A percentile compares a stretch with the other conserved stretches of the same genome.
Conservation (phyloP, 2,888 invertebrate genomes). For the Pollenia amentaria region DNA sequence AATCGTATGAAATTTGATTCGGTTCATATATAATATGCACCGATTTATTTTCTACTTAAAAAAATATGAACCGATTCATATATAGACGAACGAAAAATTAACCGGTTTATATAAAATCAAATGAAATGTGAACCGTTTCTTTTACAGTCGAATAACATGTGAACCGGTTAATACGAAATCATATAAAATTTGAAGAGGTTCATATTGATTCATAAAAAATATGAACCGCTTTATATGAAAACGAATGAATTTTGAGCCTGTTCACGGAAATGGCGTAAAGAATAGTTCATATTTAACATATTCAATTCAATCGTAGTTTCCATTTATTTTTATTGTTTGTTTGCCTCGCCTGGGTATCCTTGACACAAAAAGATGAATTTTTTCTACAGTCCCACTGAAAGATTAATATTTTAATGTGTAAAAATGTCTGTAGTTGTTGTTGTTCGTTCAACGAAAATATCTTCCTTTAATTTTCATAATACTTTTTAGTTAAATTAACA, state of each 20-base stretch:
- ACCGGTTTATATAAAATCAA: too few relatives aligned
- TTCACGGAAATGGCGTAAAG: background rate
- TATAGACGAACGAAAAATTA: too few relatives aligned
- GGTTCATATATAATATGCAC: too few relatives aligned
- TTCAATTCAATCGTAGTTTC: background rate
- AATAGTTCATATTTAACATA: background rate
- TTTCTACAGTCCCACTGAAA: background rate
- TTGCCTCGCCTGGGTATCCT: constrained; percentile 19
- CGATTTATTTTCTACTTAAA: too few relatives aligned
- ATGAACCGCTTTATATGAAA: background rate
- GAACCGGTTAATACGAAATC: background rate
- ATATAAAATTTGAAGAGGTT: background rate
- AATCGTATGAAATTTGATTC: background rate
- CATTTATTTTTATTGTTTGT: background rate
- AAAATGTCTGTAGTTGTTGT: background rate
- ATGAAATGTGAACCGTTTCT: too few relatives aligned
- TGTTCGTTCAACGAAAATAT: constrained; percentile 12
- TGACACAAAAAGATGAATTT: constrained; percentile 12
- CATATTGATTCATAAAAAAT: background rate
- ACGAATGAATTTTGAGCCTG: too few relatives aligned
- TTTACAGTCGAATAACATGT: background rate
- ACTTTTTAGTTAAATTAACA: constrained; percentile 72
- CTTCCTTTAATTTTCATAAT: constrained; percentile 56
- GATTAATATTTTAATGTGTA: constrained; percentile 6
- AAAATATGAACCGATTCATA: background rate